Base-by-base conservation (phyloP, 2,888 invertebrate species). In the Cephus spinipes region DNA sequence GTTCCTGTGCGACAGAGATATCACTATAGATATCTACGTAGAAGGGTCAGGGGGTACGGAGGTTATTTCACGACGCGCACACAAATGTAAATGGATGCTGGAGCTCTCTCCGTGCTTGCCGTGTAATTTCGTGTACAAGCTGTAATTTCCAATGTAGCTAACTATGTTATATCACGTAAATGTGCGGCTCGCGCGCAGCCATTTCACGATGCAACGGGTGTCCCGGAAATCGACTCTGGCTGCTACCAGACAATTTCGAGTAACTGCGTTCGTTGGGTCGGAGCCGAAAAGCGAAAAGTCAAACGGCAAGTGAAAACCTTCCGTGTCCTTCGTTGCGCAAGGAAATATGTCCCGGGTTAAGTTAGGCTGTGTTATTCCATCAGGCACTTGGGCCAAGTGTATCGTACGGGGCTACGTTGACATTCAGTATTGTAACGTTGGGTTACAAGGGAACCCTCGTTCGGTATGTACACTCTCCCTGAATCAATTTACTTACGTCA, bases 101-200 rank as follows among this genome's bases (percentile, higher is more conserved):
- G 75, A 36, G 36, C 68, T 40, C 75, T 36, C 76, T 69, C 31
- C 75, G 73, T 77, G 77, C 79, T 76, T 78, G 75, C 81, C 80
- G 73, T 85, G 84, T 86, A 86, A 87, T 85, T 85, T 85, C 85
- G 79, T 81, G 83, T 84, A 84, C 83, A 80, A 84, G 83, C 84
- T 86, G 86, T 84, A 86, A 86, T 85, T 86, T 82, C 83, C 83
- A 81, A 78, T 78, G 78, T 75, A 73, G 75, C 71, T 78, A 78
- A 78, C 78, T 79, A 75, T 78, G 80, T 85, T 86, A 83, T 83
- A 81, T 83, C 80, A 76, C 82, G 79, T 80, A 82, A 83, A 80
- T 77, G 82, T 76, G 79, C 36, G 78, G 82, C 79, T 79, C 81
- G 73, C 79, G 74, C 69, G 74, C 75, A 73, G 77, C 79, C 77